A percentile compares a stretch with the other conserved stretches of the same genome.
Evolutionary conservation across 2,888 invertebrate genomes (phyloP).

Genomic region (Graphium colonna): DNA sequence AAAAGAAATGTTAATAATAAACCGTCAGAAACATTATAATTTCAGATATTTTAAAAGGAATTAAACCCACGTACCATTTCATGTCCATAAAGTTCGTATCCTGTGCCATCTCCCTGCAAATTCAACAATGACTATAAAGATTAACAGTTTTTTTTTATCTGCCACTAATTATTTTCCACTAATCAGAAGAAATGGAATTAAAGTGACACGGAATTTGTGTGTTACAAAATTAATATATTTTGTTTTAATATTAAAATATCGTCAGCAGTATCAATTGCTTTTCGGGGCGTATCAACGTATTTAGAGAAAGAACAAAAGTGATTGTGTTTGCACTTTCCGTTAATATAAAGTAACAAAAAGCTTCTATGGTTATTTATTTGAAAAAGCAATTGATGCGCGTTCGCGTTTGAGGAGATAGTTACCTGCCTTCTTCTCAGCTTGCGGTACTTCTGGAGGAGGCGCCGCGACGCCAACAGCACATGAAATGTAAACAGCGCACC

Average conservation of each 20-base stretch:
- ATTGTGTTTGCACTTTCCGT: too few relatives aligned
- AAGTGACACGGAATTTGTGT: too few relatives aligned
- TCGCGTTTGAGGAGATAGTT: conserved; percentile 59
- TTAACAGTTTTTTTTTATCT: not conserved
- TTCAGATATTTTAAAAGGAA: not conserved
- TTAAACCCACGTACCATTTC: conserved; percentile 82
- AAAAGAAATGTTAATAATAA: too few relatives aligned
- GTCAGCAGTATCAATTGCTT: not conserved
- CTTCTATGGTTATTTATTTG: too few relatives aligned
- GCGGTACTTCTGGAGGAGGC: conserved; percentile 86
- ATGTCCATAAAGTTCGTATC: conserved; percentile 85
- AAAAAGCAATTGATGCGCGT: not conserved
- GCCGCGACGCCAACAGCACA: conserved; percentile 39
- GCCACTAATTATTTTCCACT: too few relatives aligned
- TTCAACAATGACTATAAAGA: conserved; percentile 79
- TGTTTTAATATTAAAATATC: not conserved
- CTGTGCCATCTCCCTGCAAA: conserved; percentile 90
- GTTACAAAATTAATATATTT: too few relatives aligned
- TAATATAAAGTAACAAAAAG: too few relatives aligned
- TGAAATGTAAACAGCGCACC: conserved; percentile 34
- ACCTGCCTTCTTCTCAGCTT: conserved; percentile 90
- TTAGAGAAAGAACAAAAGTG: too few relatives aligned
- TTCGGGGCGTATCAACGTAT: too few relatives aligned
- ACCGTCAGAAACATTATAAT: too few relatives aligned
- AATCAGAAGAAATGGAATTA: too few relatives aligned